Evolutionary conservation across 2,797 vertebrate genomes (phyloP).

Genomic region (Pantherophis vulpinus): DNA sequence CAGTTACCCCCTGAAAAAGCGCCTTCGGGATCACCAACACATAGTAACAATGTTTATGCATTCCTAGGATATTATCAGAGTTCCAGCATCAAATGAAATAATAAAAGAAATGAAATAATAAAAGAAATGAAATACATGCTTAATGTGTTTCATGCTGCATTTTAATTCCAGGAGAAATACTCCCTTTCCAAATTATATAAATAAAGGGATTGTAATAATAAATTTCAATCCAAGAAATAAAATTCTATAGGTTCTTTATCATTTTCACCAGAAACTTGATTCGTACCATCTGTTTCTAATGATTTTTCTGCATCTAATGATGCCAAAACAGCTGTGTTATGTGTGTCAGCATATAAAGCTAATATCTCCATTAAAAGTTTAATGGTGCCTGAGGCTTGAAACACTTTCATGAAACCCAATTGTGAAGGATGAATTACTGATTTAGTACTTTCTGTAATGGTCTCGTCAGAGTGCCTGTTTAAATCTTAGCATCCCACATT

Average conservation of each 20-base stretch:
- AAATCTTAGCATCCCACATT: neutral
- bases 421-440: neutral
- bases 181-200: neutral
- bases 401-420: neutral
- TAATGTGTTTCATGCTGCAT: neutral
- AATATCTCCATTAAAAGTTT: neutral
- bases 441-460: neutral
- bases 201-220: neutral
- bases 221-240: neutral
- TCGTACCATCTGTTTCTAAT: neutral
- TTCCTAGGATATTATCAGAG: neutral
- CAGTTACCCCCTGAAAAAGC: too few relatives aligned
- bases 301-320: neutral
- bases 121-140: neutral
- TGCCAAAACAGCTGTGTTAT: neutral
- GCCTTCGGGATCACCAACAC: too few relatives aligned
- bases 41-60: neutral
- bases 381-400: neutral
- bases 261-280: neutral
- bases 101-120: neutral
- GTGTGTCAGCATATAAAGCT: neutral
- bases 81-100: neutral
- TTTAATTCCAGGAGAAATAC: neutral
- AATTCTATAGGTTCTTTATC: neutral
- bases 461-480: neutral